Evolutionary conservation across 2,113 vertebrate genomes (phyloP), one percentile per base, ranked within the genome.

Genomic region (Tragulus kanchil): DNA sequence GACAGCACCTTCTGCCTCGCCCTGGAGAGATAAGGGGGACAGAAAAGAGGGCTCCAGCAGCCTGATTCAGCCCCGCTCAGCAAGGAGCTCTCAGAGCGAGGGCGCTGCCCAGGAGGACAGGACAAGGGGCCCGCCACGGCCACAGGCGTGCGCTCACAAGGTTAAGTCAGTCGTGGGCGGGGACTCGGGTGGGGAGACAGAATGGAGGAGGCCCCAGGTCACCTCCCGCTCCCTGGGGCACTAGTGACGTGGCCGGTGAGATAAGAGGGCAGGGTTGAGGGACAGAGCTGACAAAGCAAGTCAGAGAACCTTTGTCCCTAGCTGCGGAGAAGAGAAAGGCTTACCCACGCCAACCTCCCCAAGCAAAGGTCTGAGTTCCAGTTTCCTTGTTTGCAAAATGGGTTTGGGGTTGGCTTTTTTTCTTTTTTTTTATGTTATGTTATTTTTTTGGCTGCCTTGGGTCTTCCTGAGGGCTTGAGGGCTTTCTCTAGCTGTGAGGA

Each of bases 151-250:
- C 45, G 12, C 69, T 25, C n/a, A 15, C 14, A 21, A 26, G 3
- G n/a, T 26, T 0, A 17, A 19, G 14, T 13, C 61, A 11, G 3
- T 3, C 11, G 25, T 5, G 42, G 81, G 62, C 1, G 0, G 50
- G 48, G 67, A 73, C 59, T 21, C 3, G 3, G 7, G 3, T 36
- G 2, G 3, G 7, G 8, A 62, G 45, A 3, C 8, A 21, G 54
- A 50, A 14, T 0, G 56, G 56, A 65, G 59, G 71, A 31, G 6
- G 77, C 5, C 14, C 77, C n/a, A 25, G 45, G 26, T n/a, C 45
- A 12, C 61, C 28, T 28, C 6, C 1, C 3, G 26, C 69, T 90
- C 89, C 92, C 75, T 8, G 14, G 64, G 59, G 61, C 88, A 42
- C 3, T 8, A 31, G 4, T 23, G 36, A 90, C 5, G 3, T n/a